Evolutionary conservation across 2,113 vertebrate genomes (phyloP).

Genomic region (Antechinus flavipes): DNA sequence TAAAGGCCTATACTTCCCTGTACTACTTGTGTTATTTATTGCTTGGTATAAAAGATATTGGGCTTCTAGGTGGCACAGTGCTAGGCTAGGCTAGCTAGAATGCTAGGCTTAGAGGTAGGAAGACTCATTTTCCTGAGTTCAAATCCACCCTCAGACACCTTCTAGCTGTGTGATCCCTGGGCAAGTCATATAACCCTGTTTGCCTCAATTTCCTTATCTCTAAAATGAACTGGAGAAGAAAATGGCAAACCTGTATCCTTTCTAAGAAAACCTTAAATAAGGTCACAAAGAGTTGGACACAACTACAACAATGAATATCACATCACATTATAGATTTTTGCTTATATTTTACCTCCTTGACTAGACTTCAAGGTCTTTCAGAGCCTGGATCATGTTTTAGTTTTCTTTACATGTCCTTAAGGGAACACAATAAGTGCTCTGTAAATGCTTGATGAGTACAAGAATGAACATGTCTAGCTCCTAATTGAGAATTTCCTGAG

Average conservation of each 20-base stretch:
- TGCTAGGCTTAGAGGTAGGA: background rate
- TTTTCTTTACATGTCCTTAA: background rate
- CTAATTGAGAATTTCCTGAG: background rate
- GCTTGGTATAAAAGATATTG: background rate
- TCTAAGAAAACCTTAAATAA: background rate
- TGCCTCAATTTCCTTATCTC: background rate
- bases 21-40: background rate
- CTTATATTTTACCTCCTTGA: background rate
- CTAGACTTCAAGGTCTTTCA: background rate
- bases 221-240: background rate
- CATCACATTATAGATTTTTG: background rate
- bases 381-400: background rate
- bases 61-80: background rate
- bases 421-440: background rate
- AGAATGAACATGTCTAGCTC: background rate
- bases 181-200: background rate
- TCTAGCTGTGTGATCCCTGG: background rate
- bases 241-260: background rate
- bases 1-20: background rate
- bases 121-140: background rate
- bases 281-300: background rate
- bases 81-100: background rate
- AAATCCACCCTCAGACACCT: background rate
- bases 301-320: background rate
- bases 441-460: background rate